Percentiles rank a stretch among this genome's conserved stretches.
phyloP scores from a whole-genome alignment of 2,797 vertebrate genomes.

The Falco berigora region DNA sequence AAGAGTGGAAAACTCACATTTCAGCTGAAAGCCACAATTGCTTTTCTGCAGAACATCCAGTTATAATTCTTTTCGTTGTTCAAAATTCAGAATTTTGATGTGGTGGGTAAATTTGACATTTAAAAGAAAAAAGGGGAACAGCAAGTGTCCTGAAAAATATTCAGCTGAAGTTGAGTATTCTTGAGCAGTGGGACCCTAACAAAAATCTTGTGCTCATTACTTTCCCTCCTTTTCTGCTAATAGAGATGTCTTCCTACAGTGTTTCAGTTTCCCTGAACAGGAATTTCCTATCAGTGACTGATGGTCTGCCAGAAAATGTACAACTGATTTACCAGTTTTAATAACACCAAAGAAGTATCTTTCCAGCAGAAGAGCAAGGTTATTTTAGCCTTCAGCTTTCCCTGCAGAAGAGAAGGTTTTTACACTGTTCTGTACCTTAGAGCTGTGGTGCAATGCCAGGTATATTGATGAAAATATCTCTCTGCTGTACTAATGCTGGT shows the following conservation, averaged over 20 bases:
- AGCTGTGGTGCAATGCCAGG: neutral
- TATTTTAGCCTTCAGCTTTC: neutral
- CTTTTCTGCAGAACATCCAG: neutral
- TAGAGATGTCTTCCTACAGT: neutral
- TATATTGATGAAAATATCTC: neutral
- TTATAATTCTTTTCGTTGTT: neutral
- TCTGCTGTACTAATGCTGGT: neutral
- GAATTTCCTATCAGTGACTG: neutral
- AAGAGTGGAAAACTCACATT: neutral
- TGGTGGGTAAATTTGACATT: neutral
- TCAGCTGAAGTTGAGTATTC: neutral
- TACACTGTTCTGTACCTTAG: neutral
- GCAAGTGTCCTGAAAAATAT: neutral
- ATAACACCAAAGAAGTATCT: neutral
- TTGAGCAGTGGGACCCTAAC: neutral
- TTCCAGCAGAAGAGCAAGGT: neutral
- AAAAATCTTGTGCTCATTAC: neutral
- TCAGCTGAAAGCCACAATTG: neutral
- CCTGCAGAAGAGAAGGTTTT: neutral
- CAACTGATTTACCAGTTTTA: neutral
- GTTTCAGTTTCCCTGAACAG: neutral
- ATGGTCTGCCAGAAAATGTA: neutral
- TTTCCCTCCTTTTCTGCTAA: neutral
- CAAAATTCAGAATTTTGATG: neutral
- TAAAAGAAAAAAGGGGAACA: neutral